Base-by-base conservation (phyloP, 2,888 invertebrate genomes). In the Bombylius major region DNA sequence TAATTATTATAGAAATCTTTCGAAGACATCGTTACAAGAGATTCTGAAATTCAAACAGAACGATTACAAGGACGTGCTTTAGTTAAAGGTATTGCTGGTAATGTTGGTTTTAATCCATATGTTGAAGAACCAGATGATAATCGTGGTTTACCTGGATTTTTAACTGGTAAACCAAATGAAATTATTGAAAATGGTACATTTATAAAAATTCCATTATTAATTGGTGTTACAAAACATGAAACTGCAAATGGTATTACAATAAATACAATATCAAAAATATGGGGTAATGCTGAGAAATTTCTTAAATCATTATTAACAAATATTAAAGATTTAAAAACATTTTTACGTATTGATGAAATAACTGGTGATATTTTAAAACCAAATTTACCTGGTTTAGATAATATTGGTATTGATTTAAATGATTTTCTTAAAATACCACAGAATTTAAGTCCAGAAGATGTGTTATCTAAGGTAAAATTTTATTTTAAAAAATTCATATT, bases 181-280 rank as follows among this genome's bases (percentile, higher is more conserved):
- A 76, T 82, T 4, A 69, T 88, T 52, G 77, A 77, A 54, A 75
- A 75, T 36, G 79, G 78, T 34, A 75, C 78, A 45, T 73, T 77
- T 54, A 77, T 77, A 0, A 76, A 77, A 4, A 78, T 83, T 14
- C 87, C 88, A 0, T 69, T 89, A 59, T 73, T 89, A 12, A 87
- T 84, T 0, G 89, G 89, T 1, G 83, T 86, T 4, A 81, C 82
- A 1, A 83, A 82, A 51, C 83, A 87, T 49, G 88, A 89, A 72
- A 87, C 87, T 0, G 73, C 69, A 4, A 71, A 72, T 57, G 67
- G 67, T 60, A 50, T 72, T 23, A 63, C 39, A 42, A 11, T 42
- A 23, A 42, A 42, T 42, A 11, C 62, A 4, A 59, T 73, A 5
- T 63, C 69, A 4, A 64, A 64, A 3, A 63, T 68, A 0, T 73